A percentile compares a stretch with the other conserved stretches of the same genome.
Evolutionary conservation across 1,140 invertebrate genomes (phyloP).

Genomic region (Zophobas atratus): DNA sequence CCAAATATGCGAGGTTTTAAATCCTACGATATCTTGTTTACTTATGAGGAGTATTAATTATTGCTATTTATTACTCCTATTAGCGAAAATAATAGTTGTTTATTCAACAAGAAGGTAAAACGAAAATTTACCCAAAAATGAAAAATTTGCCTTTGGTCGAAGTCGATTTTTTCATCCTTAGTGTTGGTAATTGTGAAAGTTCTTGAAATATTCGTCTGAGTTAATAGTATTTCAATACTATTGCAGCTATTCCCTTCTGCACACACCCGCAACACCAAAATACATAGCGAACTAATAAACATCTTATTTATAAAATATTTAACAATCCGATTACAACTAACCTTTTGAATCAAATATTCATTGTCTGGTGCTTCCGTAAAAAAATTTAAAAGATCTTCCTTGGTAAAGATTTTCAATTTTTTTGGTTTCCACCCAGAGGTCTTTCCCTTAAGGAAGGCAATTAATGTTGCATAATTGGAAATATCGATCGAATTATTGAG

Average conservation of each 20-base stretch:
- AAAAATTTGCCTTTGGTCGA: no score
- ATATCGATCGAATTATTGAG: neutral
- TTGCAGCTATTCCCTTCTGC: neutral
- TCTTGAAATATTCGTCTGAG: neutral
- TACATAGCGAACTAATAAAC: neutral
- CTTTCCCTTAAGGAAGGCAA: constrained; percentile 6
- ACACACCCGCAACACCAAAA: neutral
- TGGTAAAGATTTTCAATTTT: constrained; percentile 11
- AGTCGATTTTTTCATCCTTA: neutral
- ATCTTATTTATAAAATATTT: neutral
- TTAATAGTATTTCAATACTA: neutral
- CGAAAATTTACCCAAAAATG: no score
- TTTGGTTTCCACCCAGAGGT: constrained; percentile 10
- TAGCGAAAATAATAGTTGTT: no score
- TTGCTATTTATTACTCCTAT: no score
- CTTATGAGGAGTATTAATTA: no score
- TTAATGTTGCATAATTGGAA: neutral
- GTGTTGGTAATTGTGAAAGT: neutral
- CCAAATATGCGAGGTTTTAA: no score
- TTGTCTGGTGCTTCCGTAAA: constrained; percentile 19
- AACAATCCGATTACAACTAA: neutral
- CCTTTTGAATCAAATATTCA: constrained; percentile 23
- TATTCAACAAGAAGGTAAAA: no score
- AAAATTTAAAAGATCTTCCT: constrained; percentile 2
- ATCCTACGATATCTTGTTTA: no score